Percentiles rank a stretch among this genome's conserved stretches.
These are phyloP conservation scores for Syndactyla subalaris DNA, from an alignment of 2,797 vertebrate genomes.

Conservation along the genomic window DNA sequence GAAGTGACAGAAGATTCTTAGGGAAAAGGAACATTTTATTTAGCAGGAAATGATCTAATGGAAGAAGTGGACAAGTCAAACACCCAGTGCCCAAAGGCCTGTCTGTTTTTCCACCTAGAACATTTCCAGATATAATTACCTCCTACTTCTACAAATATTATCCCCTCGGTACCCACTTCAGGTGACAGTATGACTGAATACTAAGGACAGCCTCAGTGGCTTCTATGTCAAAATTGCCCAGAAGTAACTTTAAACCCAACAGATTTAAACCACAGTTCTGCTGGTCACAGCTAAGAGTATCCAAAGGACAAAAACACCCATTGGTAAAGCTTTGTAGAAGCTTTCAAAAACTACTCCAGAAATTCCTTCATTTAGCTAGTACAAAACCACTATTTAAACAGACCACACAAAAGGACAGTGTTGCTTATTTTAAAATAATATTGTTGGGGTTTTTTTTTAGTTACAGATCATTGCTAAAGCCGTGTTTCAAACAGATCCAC, in stretches of 20 bases:
- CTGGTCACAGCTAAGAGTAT: not conserved
- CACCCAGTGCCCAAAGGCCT: not conserved
- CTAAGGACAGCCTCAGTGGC: accelerated
- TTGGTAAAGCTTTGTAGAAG: not conserved
- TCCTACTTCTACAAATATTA: not conserved
- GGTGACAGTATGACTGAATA: not conserved
- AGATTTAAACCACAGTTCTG: not conserved
- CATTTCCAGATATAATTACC: not conserved
- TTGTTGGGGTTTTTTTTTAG: not conserved
- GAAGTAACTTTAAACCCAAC: not conserved
- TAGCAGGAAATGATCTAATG: not conserved
- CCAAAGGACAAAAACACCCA: not conserved
- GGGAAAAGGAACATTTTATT: not conserved
- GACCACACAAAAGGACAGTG: not conserved
- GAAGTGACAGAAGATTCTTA: not conserved
- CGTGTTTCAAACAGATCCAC: not conserved
- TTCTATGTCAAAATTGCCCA: not conserved
- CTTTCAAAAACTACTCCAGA: not conserved
- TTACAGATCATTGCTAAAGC: not conserved
- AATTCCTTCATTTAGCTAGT: not conserved
- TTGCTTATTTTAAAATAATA: not conserved
- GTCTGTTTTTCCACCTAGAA: not conserved
- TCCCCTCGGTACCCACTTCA: not conserved
- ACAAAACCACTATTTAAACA: not conserved
- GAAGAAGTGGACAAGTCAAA: not conserved